A percentile compares a stretch with the other conserved stretches of the same genome.
Conservation (phyloP, 2,113 vertebrate genomes). For the Pangasianodon gigas region DNA sequence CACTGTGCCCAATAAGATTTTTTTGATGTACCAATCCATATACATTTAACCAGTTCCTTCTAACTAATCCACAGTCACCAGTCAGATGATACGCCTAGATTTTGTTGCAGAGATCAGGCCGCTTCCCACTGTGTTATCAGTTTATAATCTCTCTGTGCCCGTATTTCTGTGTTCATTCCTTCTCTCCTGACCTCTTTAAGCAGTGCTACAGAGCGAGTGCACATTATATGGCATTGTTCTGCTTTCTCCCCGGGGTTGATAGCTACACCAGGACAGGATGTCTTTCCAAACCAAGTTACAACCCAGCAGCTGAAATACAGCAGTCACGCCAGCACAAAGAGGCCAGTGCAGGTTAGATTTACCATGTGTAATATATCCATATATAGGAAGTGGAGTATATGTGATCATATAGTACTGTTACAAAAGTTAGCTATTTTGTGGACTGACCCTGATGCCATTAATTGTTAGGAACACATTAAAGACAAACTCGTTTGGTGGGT, state of each 20-base stretch:
- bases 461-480: neutral
- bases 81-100: constrained; percentile 6
- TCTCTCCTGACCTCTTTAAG: constrained; percentile 25
- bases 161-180: neutral
- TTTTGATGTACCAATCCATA: neutral
- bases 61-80: neutral
- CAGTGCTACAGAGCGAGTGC: neutral
- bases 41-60: neutral
- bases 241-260: constrained; percentile 23
- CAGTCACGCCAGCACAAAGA: neutral
- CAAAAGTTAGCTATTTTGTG: neutral
- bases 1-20: neutral
- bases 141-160: constrained; percentile 17
- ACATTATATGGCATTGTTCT: constrained; percentile 33
- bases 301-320: constrained; percentile 1
- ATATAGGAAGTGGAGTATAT: neutral
- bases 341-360: neutral
- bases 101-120: neutral
- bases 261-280: constrained; percentile 29
- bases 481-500: neutral
- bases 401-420: neutral
- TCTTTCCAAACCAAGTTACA: neutral
- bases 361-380: neutral
- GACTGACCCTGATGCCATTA: neutral
- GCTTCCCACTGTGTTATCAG: constrained; percentile 5